Evolutionary conservation across 2,888 invertebrate species (phyloP).

Genomic region (Meteorus colon): DNA sequence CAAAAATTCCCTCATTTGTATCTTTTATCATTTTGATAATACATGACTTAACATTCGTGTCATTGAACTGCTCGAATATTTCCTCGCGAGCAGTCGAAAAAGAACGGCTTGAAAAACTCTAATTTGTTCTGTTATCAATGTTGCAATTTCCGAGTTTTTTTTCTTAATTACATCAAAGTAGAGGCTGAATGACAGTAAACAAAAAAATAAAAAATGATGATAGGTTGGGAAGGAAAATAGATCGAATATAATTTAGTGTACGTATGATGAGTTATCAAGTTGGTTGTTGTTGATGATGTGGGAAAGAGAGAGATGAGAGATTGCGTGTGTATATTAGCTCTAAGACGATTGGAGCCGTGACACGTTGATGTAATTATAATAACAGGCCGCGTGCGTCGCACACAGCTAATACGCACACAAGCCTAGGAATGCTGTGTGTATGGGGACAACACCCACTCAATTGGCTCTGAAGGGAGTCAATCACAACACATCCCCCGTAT

Average conservation of each 20-base stretch:
- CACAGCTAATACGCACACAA: slow-evolving; percentile 68
- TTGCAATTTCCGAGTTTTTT: background rate
- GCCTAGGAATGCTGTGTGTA: slow-evolving; percentile 69
- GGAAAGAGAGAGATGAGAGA: slow-evolving; percentile 54
- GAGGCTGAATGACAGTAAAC: background rate
- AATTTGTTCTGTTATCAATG: background rate
- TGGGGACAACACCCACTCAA: slow-evolving; percentile 65
- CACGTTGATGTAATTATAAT: slow-evolving; percentile 71
- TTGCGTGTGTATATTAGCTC: slow-evolving; percentile 65
- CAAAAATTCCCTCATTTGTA: too few species aligned
- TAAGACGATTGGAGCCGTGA: slow-evolving; percentile 68
- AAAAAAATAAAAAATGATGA: background rate
- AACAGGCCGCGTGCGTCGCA: slow-evolving; percentile 71
- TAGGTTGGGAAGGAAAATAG: background rate
- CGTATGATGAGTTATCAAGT: background rate
- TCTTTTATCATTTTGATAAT: background rate
- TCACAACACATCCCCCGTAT: slow-evolving; percentile 69
- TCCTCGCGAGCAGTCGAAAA: background rate
- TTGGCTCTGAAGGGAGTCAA: slow-evolving; percentile 71
- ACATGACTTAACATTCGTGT: background rate
- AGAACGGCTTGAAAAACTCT: background rate
- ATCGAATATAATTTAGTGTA: background rate
- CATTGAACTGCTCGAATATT: background rate
- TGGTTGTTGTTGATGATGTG: slow-evolving; percentile 39
- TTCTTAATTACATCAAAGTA: background rate